A percentile compares a stretch with the other conserved stretches of the same genome.
phyloP scores from a whole-genome alignment of 2,113 vertebrate species.

The Catharus bicknelli region DNA sequence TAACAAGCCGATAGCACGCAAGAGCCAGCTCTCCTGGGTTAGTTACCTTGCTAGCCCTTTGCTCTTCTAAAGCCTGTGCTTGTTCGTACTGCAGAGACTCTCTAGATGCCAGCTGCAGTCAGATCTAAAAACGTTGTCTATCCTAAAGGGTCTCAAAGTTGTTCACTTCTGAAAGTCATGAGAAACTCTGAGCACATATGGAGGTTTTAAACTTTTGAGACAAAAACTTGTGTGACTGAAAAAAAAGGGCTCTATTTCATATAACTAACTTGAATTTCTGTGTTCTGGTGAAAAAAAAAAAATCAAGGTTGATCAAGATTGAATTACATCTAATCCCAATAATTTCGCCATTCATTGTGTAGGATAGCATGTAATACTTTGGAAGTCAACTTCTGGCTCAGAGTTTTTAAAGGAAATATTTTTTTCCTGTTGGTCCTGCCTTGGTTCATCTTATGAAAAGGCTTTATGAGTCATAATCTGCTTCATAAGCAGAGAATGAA shows the following conservation, averaged over 20 bases:
- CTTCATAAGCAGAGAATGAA: neutral
- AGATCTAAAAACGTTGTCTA: neutral
- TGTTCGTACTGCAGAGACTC: neutral
- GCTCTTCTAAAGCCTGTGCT: neutral
- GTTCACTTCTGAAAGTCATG: neutral
- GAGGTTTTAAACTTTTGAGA: neutral
- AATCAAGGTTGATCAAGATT: neutral
- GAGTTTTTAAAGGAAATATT: neutral
- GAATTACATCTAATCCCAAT: neutral
- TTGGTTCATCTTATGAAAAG: neutral
- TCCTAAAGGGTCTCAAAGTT: neutral
- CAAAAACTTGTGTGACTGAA: neutral
- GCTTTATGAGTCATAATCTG: neutral
- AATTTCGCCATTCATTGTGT: neutral
- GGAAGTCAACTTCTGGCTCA: neutral
- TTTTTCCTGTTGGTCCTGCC: neutral
- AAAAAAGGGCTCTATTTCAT: neutral
- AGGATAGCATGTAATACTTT: neutral
- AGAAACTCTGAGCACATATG: neutral
- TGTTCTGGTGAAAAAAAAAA: neutral
- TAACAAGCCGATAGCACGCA: neutral
- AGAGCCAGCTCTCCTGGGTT: neutral
- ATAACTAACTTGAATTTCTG: neutral
- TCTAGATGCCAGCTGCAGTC: neutral
- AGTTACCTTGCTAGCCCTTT: neutral